Evolutionary conservation across 2,888 invertebrate species (phyloP).

Genomic region (Pachycephus smyrnensis): DNA sequence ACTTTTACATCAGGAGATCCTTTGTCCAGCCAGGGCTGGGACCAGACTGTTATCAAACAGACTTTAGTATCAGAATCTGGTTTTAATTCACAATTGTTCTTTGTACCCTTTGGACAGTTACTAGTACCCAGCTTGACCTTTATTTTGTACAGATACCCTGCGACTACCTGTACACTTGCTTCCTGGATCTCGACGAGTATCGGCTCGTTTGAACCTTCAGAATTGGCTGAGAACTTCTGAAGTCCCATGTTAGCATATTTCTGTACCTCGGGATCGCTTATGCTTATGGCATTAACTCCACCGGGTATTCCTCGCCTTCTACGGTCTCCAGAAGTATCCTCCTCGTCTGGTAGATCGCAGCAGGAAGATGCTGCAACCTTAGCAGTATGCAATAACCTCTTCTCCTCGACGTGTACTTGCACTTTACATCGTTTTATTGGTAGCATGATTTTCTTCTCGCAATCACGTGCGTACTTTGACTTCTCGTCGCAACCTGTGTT

Average conservation of each 20-base stretch:
- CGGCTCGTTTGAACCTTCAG: slow-evolving; percentile 41
- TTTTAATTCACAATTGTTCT: slow-evolving; percentile 51
- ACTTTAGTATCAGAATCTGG: slow-evolving; percentile 46
- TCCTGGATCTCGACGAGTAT: slow-evolving; percentile 66
- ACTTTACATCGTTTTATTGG: slow-evolving; percentile 70
- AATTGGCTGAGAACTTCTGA: slow-evolving; percentile 42
- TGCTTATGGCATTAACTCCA: background rate
- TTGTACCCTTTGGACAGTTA: slow-evolving; percentile 66
- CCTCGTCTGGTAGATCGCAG: slow-evolving; percentile 51
- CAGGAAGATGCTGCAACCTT: slow-evolving; percentile 70
- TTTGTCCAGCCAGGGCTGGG: slow-evolving; percentile 71
- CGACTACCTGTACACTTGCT: slow-evolving; percentile 69
- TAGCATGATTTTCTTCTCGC: slow-evolving; percentile 33
- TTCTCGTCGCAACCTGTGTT: slow-evolving; percentile 65
- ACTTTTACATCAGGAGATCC: slow-evolving; percentile 64
- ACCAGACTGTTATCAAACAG: slow-evolving; percentile 72
- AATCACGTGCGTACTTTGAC: slow-evolving; percentile 33
- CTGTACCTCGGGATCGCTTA: slow-evolving; percentile 38
- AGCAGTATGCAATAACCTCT: slow-evolving; percentile 54
- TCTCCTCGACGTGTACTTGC: slow-evolving; percentile 65
- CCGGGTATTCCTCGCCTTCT: background rate
- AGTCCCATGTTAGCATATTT: slow-evolving; percentile 39
- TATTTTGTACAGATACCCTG: slow-evolving; percentile 72
- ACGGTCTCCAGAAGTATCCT: background rate
- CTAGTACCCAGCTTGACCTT: slow-evolving; percentile 72